These are phyloP conservation scores for Nycteola revayana DNA, from an alignment of 2,888 invertebrate genomes.

Conservation along the genomic window DNA sequence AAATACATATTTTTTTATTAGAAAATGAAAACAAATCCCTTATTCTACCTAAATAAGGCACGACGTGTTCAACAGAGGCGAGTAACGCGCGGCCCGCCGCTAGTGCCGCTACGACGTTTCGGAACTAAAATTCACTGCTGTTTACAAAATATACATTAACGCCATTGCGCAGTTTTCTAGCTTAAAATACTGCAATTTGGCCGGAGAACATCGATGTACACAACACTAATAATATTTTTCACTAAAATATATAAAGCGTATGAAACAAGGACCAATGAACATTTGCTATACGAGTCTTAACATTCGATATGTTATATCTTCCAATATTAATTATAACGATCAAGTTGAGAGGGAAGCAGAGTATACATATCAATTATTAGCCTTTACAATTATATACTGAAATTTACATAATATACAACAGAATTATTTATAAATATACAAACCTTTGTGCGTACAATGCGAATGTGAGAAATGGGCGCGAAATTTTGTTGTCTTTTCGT, in stretches of 20 bases:
- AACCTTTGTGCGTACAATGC: constrained; percentile 31
- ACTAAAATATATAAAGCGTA: constrained; percentile 18
- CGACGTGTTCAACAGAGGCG: constrained; percentile 62
- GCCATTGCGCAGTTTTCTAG: constrained; percentile 18
- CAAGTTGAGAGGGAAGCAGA: constrained; percentile 22
- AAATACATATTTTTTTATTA: constrained; percentile 78
- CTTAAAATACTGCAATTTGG: constrained; percentile 42
- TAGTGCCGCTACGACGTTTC: not conserved
- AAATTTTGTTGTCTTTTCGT: constrained; percentile 20
- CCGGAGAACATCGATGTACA: constrained; percentile 44
- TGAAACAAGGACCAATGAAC: constrained; percentile 14
- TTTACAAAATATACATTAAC: constrained; percentile 51
- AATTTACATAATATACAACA: constrained; percentile 64
- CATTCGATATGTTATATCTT: constrained; percentile 31
- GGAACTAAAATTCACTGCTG: constrained; percentile 31
- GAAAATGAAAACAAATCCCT: constrained; percentile 79
- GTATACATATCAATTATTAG: constrained; percentile 16
- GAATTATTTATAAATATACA: constrained; percentile 33
- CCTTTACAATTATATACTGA: constrained; percentile 30
- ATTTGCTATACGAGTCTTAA: constrained; percentile 18
- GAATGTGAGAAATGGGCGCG: constrained; percentile 19
- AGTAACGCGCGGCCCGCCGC: constrained; percentile 11
- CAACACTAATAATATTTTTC: constrained; percentile 15
- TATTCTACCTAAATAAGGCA: constrained; percentile 80
- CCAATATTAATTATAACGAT: constrained; percentile 19